Conservation (phyloP, 1,140 invertebrate genomes). For the Leucophenga varia region DNA sequence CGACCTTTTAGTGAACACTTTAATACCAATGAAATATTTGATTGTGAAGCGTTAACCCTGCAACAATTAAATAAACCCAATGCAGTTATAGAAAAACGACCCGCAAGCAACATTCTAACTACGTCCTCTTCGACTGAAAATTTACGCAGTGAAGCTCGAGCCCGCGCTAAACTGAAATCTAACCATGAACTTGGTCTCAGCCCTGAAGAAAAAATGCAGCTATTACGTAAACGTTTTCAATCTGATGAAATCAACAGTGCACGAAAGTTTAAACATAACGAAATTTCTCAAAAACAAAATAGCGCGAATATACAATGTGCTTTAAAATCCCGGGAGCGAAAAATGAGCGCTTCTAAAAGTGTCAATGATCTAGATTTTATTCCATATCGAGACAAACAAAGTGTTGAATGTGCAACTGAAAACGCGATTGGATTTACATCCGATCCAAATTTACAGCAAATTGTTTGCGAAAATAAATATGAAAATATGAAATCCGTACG, state of each 20-base stretch:
- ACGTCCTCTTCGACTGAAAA: constrained; percentile 60
- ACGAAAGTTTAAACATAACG: constrained; percentile 20
- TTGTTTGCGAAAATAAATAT: constrained; percentile 30
- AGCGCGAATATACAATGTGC: constrained; percentile 9
- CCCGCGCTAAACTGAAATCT: constrained; percentile 68
- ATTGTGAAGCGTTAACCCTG: constrained; percentile 13
- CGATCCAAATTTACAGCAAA: constrained; percentile 61
- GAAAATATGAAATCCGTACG: constrained; percentile 56
- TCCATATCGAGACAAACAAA: constrained; percentile 32
- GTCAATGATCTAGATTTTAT: constrained; percentile 56
- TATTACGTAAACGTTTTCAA: constrained; percentile 54
- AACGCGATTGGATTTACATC: constrained; percentile 57
- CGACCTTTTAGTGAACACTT: constrained; percentile 48
- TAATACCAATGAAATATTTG: constrained; percentile 14
- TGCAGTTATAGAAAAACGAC: too few relatives aligned
- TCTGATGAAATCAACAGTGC: constrained; percentile 28
- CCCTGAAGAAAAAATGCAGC: constrained; percentile 68
- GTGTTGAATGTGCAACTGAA: constrained; percentile 16
- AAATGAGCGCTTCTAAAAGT: constrained; percentile 54
- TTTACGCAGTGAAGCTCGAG: constrained; percentile 67
- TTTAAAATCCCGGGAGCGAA: constrained; percentile 22
- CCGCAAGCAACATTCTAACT: too few relatives aligned
- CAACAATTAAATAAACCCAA: constrained; percentile 1
- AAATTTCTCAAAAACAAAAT: too few relatives aligned
- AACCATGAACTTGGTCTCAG: constrained; percentile 73